Evolutionary conservation across 2,797 vertebrate genomes (phyloP).

Genomic region (Loriculus beryllinus): DNA sequence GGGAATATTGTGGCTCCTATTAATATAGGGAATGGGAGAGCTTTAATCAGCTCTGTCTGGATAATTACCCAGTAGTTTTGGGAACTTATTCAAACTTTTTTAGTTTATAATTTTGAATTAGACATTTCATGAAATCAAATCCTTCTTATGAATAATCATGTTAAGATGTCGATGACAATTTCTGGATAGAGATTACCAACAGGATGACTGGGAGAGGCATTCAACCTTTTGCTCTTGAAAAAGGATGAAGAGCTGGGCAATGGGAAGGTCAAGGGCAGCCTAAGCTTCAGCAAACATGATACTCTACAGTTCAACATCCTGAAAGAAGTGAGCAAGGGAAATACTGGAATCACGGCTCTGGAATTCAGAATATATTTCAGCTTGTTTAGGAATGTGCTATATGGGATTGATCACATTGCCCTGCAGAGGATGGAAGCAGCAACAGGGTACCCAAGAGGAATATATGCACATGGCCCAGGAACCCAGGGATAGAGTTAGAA

Average conservation of each 20-base stretch:
- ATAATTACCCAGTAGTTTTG: constrained; percentile 27
- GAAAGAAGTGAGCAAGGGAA: background rate
- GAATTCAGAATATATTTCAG: background rate
- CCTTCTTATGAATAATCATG: background rate
- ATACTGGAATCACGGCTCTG: background rate
- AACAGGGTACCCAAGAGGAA: background rate
- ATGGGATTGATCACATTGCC: background rate
- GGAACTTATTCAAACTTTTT: constrained; percentile 27
- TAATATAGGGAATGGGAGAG: constrained; percentile 31
- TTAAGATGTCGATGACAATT: background rate
- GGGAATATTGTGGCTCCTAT: constrained; percentile 52
- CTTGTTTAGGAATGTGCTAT: background rate
- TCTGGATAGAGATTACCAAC: background rate
- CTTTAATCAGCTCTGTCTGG: constrained; percentile 30
- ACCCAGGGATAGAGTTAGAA: background rate
- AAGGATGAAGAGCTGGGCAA: background rate
- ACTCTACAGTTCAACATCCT: background rate
- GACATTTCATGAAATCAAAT: background rate
- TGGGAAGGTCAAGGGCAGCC: background rate
- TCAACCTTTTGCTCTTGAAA: background rate
- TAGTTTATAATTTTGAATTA: constrained; percentile 4
- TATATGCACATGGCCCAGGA: background rate
- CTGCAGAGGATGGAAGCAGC: background rate
- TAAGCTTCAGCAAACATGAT: background rate
- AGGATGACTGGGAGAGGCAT: background rate